phyloP scores from a whole-genome alignment of 2,113 vertebrate species.

The Seriola rivoliana region DNA sequence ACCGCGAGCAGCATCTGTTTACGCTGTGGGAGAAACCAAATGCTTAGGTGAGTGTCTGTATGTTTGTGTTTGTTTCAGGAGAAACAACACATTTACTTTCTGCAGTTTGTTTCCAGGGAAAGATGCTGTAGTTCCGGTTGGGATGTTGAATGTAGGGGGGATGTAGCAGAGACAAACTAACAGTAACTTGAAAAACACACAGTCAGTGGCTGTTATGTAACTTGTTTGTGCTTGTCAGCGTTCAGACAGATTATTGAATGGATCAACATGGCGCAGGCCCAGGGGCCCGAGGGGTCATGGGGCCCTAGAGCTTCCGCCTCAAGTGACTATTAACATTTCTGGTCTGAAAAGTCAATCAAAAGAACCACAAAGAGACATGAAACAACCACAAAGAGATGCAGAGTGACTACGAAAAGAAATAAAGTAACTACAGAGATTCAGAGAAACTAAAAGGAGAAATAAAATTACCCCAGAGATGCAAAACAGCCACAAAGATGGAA shows the following conservation, averaged over 20 bases:
- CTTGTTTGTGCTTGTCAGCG: not conserved
- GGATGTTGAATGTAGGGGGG: not conserved
- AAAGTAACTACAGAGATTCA: not conserved
- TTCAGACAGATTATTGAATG: not conserved
- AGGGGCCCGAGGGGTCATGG: not conserved
- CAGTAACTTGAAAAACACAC: not conserved
- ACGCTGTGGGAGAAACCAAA: slow-evolving; percentile 92
- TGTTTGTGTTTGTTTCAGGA: not conserved
- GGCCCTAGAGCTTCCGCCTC: not conserved
- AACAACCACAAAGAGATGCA: not conserved
- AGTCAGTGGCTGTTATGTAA: not conserved
- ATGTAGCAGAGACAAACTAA: not conserved
- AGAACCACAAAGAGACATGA: not conserved
- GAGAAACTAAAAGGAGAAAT: not conserved
- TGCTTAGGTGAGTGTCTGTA: slow-evolving; percentile 89
- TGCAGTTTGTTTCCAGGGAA: not conserved
- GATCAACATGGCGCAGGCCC: not conserved
- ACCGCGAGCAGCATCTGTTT: slow-evolving; percentile 94
- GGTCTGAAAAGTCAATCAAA: not conserved
- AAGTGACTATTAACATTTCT: not conserved
- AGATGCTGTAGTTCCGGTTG: not conserved
- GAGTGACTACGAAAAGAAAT: not conserved
- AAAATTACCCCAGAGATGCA: not conserved
- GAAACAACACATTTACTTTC: not conserved
- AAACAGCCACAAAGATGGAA: no score